These are phyloP conservation scores for Caiman crocodilus DNA, from an alignment of 2,797 vertebrate genomes.

Conservation along the genomic window DNA sequence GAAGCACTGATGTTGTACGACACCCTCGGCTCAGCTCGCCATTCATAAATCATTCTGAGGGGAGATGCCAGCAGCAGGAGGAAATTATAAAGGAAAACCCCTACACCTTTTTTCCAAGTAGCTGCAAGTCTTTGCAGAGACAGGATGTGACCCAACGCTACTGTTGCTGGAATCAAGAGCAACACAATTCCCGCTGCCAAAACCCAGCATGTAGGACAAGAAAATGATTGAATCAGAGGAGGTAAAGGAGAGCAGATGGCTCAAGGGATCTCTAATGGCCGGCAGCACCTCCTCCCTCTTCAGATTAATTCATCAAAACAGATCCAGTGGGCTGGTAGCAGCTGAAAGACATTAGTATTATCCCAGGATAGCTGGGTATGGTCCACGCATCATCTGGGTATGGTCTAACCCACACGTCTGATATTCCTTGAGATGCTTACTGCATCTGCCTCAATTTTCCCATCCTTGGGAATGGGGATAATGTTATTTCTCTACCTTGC, in stretches of 20 bases:
- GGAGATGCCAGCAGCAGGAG: conserved; percentile 34
- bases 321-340: conserved; percentile 18
- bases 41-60: conserved; percentile 72
- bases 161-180: background rate
- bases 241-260: background rate
- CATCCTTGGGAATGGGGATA: background rate
- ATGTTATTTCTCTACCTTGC: background rate
- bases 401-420: background rate
- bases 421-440: conserved; percentile 5
- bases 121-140: conserved; percentile 11
- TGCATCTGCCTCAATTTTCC: background rate
- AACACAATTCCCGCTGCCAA: background rate
- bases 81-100: conserved; percentile 43
- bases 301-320: background rate
- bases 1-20: conserved; percentile 37
- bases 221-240: conserved; percentile 12
- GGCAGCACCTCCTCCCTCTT: conserved; percentile 11
- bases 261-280: background rate
- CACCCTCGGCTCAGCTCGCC: conserved; percentile 60
- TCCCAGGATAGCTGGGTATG: background rate
- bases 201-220: background rate
- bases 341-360: background rate
- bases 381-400: background rate
- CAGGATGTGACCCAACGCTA: background rate
- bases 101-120: conserved; percentile 5